These are phyloP conservation scores for Melipona bicolor DNA, from an alignment of 2,888 invertebrate species.

Conservation along the genomic window DNA sequence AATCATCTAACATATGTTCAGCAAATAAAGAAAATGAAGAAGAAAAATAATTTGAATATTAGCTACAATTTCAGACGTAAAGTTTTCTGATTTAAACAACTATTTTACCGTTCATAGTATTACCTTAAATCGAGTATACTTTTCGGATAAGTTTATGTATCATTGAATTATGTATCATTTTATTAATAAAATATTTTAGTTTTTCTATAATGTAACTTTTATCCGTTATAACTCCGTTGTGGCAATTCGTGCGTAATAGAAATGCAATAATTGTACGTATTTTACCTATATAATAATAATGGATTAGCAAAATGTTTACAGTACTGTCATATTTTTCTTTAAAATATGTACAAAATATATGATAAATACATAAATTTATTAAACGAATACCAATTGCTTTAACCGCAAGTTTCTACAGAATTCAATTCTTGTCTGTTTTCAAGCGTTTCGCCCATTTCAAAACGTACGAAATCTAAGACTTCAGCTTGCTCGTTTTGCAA, in stretches of 20 bases:
- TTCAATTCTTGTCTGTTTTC: constrained; percentile 85
- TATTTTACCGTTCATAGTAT: constrained; percentile 7
- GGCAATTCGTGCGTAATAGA: background rate
- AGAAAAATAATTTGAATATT: constrained; percentile 17
- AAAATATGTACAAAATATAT: background rate
- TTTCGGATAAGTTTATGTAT: constrained; percentile 29
- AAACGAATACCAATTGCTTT: constrained; percentile 62
- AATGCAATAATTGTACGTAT: background rate
- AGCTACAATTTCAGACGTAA: constrained; percentile 3
- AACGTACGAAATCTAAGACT: constrained; percentile 93
- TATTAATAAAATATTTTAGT: constrained; percentile 11
- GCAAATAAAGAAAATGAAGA: constrained; percentile 14
- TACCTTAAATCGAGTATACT: constrained; percentile 23
- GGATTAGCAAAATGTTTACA: background rate
- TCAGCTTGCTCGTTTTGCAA: constrained; percentile 88
- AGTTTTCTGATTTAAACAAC: constrained; percentile 5
- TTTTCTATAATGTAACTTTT: background rate
- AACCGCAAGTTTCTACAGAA: constrained; percentile 88
- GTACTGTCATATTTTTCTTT: background rate
- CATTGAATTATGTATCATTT: constrained; percentile 4
- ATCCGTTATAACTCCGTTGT: background rate
- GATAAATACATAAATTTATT: background rate
- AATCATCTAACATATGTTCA: background rate
- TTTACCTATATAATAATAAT: background rate
- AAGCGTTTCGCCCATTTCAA: constrained; percentile 92